phyloP scores from a whole-genome alignment of 2,113 vertebrate genomes.

The Pterocles gutturalis region DNA sequence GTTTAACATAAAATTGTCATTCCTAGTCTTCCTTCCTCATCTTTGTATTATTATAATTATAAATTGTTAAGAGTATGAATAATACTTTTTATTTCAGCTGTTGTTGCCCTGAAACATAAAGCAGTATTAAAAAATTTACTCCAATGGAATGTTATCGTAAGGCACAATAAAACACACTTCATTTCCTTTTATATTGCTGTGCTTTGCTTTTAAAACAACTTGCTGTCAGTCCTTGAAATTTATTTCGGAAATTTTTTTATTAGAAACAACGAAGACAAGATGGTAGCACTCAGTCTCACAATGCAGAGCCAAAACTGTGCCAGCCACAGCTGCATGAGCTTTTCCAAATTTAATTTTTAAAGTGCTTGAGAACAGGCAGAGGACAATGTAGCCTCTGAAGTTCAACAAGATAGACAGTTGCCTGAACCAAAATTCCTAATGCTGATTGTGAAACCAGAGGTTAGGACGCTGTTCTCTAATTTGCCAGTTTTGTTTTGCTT shows the following conservation, averaged over 20 bases:
- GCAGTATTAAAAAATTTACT: neutral
- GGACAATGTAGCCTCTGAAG: neutral
- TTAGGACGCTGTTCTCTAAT: neutral
- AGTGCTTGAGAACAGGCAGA: neutral
- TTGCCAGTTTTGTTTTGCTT: neutral
- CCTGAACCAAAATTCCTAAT: neutral
- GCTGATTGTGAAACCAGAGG: neutral
- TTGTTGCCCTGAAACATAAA: neutral
- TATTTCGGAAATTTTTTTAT: neutral
- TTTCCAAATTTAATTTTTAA: neutral
- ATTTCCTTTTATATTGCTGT: neutral
- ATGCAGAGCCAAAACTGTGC: neutral
- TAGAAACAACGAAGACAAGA: neutral
- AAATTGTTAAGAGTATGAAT: neutral
- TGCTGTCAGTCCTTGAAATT: neutral
- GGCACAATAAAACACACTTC: neutral
- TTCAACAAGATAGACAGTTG: neutral
- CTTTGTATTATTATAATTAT: neutral
- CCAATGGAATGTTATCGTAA: neutral
- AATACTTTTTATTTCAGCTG: neutral
- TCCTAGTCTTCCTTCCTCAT: neutral
- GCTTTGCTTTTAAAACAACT: conserved; percentile 7
- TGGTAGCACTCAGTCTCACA: neutral
- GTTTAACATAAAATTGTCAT: neutral
- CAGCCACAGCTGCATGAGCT: neutral